Base-by-base conservation (phyloP, 2,888 invertebrate genomes). In the Lamellibrachia satsuma region DNA sequence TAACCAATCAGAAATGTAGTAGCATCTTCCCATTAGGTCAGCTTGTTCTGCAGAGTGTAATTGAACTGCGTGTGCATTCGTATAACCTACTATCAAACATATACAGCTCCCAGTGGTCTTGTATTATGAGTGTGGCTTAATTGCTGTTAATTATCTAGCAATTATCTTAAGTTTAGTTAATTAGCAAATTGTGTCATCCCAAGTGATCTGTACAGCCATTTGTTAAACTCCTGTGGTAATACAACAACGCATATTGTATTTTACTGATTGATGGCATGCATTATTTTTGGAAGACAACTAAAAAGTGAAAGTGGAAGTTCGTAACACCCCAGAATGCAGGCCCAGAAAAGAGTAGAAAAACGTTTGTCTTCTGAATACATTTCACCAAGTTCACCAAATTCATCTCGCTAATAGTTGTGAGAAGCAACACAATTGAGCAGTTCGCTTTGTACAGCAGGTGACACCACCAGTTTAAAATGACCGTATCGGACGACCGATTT, bases 391-490 rank as follows among this genome's bases (percentile, higher is more conserved):
- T 60, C 60, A 15, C 60, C 22, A 22, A 60, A 60, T 60, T 60
- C 0, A 60, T 60, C 22, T 60, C 60, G 11, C 22, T 75, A n/a
- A 75, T 15, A 39, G 22, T 75, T 11, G 22, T n/a, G 75, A 22
- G 75, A 75, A 75, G 75, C 6, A 75, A 75, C 6, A 6, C 4
- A 75, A 22, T 75, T 22, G 22, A 75, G 15, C 6, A 22, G 75
- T 75, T 75, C 75, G n/a, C 22, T 75, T 75, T 75, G 75, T 75
- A 75, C 22, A 75, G 6, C 75, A 75, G 75, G n/a, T 75, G 75
- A n/a, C 75, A 75, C 75, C 75, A 75, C 75, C 75, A 75, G 75
- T 75, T 75, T 75, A 15, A 75, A 75, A 55, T 55, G n/a, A 75
- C 22, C 22, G n/a, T 75, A n/a, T n/a, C n/a, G 6, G 75, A 22